Conservation (phyloP, 2,797 vertebrate species). For the Crocidura indochinensis region DNA sequence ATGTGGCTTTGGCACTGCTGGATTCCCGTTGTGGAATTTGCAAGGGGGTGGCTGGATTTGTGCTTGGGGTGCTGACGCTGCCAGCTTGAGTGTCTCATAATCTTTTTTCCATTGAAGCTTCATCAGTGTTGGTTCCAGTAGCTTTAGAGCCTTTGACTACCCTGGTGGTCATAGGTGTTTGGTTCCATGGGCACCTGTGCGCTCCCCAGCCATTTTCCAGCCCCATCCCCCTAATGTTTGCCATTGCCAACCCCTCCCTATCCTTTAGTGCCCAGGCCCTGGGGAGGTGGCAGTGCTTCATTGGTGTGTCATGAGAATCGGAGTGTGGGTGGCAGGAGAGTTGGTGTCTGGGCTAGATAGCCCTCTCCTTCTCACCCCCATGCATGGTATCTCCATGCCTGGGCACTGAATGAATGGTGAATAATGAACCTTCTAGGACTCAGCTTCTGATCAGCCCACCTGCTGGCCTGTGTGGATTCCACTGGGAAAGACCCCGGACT, state of each 20-base stretch:
- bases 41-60: not conserved
- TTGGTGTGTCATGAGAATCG: slow-evolving; percentile 35
- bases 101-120: fast-evolving
- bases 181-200: not conserved
- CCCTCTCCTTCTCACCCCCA: too few species aligned
- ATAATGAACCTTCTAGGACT: not conserved
- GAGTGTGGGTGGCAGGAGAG: slow-evolving; percentile 13
- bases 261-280: not conserved
- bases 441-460: fast-evolving
- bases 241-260: not conserved
- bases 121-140: not conserved
- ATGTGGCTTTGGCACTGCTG: not conserved
- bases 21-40: fast-evolving
- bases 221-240: not conserved
- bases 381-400: too few species aligned
- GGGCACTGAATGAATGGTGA: too few species aligned
- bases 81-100: not conserved
- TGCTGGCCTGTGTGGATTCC: not conserved
- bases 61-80: not conserved
- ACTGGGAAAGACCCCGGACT: not conserved
- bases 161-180: not conserved
- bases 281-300: not conserved
- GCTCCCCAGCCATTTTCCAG: not conserved
- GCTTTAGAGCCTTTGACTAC: not conserved
- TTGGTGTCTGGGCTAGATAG: not conserved